Base-by-base conservation (phyloP, 2,888 invertebrate genomes). In the Parnassius apollo region DNA sequence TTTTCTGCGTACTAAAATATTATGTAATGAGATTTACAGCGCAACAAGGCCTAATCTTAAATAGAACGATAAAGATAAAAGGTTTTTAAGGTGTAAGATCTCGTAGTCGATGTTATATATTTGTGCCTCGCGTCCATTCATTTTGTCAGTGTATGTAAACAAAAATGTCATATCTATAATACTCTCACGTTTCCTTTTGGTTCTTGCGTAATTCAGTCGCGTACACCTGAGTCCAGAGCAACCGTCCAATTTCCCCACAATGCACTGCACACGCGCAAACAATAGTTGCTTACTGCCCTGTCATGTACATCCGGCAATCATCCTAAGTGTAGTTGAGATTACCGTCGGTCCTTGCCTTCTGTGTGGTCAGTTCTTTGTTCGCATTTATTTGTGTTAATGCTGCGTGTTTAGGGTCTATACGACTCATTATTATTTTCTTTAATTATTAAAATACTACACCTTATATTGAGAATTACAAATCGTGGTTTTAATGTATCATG, bases 121-220 rank as follows among this genome's bases (percentile, higher is more conserved):
- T 35, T 35, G 35, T 35, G 35, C 35, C 35, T 35, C 35, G 35
- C 7, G 35, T 35, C 4, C 25, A 25, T 25, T 25, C 35, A 35
- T 35, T 35, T 1, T 7, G 35, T 1, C 35, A 35, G 18, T 18
- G 18, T 18, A 1, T 9, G 42, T 53, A 44, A 48, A 10, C 48
- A 48, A 48, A 11, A 13, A 11, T 9, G 35, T 7, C 50, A 4
- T 60, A 73, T 81, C 85, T 75, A 72, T 46, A 62, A 45, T 44
- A 76, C 57, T 64, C 75, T 77, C 69, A 71, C 71, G 18, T 18
- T 12, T 22, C 64, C 68, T 42, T 72, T 71, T 70, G 69, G 71
- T 71, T 69, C 69, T 69, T 75, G 88, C 88, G 88, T 88, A 88
- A 88, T 85, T 80, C 88, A 86, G 88, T 85, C 85, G 83, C 85